phyloP scores from a whole-genome alignment of 2,113 vertebrate species.

The Mionectes macconnelli region DNA sequence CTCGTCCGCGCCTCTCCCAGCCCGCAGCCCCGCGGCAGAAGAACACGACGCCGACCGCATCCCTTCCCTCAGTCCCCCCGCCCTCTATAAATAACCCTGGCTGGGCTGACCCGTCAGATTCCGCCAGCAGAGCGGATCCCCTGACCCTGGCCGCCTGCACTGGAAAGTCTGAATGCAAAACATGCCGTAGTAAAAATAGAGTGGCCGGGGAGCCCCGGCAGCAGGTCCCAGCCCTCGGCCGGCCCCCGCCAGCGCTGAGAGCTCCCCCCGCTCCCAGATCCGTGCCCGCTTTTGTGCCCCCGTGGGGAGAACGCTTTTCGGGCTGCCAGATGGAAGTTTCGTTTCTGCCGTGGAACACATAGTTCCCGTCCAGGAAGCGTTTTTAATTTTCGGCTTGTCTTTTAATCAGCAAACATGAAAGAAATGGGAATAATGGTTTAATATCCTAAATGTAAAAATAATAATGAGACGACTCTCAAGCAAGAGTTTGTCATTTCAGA shows the following conservation, averaged over 20 bases:
- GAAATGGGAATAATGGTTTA: background rate
- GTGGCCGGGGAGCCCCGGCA: background rate
- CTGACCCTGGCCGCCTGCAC: conserved; percentile 37
- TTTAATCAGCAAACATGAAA: background rate
- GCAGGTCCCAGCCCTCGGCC: background rate
- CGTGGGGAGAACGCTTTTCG: background rate
- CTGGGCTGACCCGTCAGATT: conserved; percentile 69
- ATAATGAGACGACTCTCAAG: background rate
- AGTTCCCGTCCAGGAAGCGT: background rate
- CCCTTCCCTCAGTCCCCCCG: background rate
- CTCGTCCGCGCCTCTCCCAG: background rate
- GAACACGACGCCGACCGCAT: background rate
- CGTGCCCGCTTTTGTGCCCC: accelerated
- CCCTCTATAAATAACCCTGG: conserved; percentile 73
- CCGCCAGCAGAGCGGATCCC: conserved; percentile 46
- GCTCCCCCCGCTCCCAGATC: accelerated
- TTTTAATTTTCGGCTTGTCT: background rate
- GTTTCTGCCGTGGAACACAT: background rate
- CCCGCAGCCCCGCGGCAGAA: background rate
- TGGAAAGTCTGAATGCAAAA: conserved; percentile 73
- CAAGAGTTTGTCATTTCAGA: background rate
- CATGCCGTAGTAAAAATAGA: conserved; percentile 76
- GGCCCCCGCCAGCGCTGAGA: background rate
- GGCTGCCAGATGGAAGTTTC: background rate
- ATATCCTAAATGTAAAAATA: background rate